Base-by-base conservation (phyloP, 2,888 invertebrate genomes). In the Drosophila antonietae region DNA sequence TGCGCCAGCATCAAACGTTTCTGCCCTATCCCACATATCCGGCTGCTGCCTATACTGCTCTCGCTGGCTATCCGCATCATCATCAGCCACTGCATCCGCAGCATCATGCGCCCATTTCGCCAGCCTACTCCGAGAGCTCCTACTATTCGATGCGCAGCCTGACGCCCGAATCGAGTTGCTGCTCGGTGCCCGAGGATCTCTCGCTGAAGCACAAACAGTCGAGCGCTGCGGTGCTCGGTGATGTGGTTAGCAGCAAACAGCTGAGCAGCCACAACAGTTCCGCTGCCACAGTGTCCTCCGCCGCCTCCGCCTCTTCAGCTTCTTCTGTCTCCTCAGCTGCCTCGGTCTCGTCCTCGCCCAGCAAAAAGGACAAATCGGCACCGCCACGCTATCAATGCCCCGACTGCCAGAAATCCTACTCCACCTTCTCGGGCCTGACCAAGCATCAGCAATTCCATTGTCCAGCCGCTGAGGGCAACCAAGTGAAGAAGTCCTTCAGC, bases 391-490 rank as follows among this genome's bases (percentile, higher is more conserved):
- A 98, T 91, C 97, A 98, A 91, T 99, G 99, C 91, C 96, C 96
- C 0, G 97, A 97, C 90, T 99, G 99, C 92, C 96, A 97, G 49
- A 98, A 99, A 92, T 97, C 97, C 46, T 99, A 99, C 93, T 98
- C 98, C 0, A 99, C 99, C 2, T 97, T 97, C 92, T 98, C 98
- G 20, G 99, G 99, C 0, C 94, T 99, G n/a, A 96, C 97, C 2
- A 99, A 99, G 93, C 99, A 99, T 91, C 96, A 97, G 86, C 98
- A 99, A 92, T 98, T 98, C 93, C 99, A 99, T 91, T 99, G 98
- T 92, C 96, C 97, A 0, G 97, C 97, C 1, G 95, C 97, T 63
- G 96, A 96, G 84, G 96, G 96, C 9, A 96, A 96, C 76, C 95
- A 96, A 56, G 96, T 97, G 53, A 96, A 98, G 92, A 98, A 98